Base-by-base conservation (phyloP, 2,888 invertebrate genomes). In the Lasioglossum pauxillum region DNA sequence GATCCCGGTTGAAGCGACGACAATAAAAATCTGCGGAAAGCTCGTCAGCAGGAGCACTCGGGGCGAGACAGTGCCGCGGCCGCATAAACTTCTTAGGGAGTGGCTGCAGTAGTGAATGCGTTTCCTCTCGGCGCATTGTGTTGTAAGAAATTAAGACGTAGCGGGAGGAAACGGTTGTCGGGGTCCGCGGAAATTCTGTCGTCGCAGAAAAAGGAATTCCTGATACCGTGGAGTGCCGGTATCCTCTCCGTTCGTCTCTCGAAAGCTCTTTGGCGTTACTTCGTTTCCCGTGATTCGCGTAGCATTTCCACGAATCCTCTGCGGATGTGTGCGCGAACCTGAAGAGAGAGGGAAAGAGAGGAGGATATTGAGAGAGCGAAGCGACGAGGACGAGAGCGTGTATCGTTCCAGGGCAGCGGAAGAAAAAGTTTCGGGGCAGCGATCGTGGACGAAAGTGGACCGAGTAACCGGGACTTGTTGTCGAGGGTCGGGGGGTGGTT, bases 391-490 rank as follows among this genome's bases (percentile, higher is more conserved):
- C 23, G 12, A n/a, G 38, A 71, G 31, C 38, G 49, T 74, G 82
- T 69, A 78, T 82, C 75, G 78, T 79, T 78, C 57, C 31, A 53
- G 16, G 27, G 67, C 35, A 38, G 41, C n/a, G 19, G 49, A 81
- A 72, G 87, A 89, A 90, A 90, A 92, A 91, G 89, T 89, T 91
- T 87, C 82, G 77, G 67, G 87, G 78, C 82, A 83, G 78, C 77
- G 87, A 84, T 83, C 86, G 85, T 81, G 86, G 84, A 84, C 80
- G 85, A 87, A 88, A 89, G 87, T 83, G 89, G 85, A 88, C 85
- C 87, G 88, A 86, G 88, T 75, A 86, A 86, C 80, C 77, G 83
- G 83, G 83, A 86, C 90, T 88, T 80, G 90, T 89, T 87, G 90
- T 86, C 74, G 72, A 79, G 83, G 85, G 73, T 81, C 75, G 69